Evolutionary conservation across 2,113 vertebrate genomes (phyloP).

Genomic region (Progne subis): DNA sequence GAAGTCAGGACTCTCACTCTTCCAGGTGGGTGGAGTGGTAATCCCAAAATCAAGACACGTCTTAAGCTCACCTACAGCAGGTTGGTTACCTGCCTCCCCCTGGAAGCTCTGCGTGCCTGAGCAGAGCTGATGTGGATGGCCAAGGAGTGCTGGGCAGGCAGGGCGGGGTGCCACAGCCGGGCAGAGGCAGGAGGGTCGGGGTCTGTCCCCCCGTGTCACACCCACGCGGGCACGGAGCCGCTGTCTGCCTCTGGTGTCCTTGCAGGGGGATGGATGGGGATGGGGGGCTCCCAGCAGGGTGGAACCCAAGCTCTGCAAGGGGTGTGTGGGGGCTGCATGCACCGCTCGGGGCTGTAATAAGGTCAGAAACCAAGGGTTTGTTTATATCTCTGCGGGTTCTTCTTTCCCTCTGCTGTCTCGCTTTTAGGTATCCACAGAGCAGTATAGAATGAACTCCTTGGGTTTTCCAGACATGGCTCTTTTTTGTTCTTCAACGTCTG

Average conservation of each 20-base stretch:
- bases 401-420: neutral
- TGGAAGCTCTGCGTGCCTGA: neutral
- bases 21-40: neutral
- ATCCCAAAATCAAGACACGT: neutral
- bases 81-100: neutral
- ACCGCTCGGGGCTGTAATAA: neutral
- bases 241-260: fast-evolving
- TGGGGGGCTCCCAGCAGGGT: neutral
- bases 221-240: neutral
- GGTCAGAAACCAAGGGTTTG: constrained; percentile 27
- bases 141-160: neutral
- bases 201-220: neutral
- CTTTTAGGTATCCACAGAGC: neutral
- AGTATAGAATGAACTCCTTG: neutral
- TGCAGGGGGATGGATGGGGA: neutral
- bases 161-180: neutral
- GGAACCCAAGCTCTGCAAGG: constrained; percentile 18
- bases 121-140: neutral
- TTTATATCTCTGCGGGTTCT: neutral
- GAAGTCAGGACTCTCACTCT: neutral
- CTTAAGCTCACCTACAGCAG: neutral
- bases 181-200: neutral
- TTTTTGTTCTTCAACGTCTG: neutral
- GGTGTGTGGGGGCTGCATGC: constrained; percentile 24
- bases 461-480: neutral